Percentiles rank a stretch among this genome's conserved stretches.
These are phyloP conservation scores for Dufourea novaeangliae DNA, from an alignment of 1,140 invertebrate species.

Conservation along the genomic window DNA sequence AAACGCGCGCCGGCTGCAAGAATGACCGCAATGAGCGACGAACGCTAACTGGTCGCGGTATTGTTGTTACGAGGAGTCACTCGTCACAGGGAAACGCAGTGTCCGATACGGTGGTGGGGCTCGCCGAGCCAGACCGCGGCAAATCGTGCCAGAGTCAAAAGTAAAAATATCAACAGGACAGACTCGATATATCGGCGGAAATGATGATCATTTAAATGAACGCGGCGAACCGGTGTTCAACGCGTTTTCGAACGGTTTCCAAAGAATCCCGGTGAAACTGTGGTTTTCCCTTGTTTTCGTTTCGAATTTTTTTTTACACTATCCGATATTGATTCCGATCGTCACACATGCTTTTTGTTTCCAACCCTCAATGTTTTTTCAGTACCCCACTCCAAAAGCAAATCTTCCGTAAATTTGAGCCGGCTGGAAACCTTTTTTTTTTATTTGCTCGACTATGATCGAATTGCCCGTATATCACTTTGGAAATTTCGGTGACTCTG, in stretches of 20 bases:
- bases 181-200: background rate
- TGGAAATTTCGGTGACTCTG: background rate
- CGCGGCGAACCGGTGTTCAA: background rate
- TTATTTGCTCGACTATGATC: background rate
- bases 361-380: background rate
- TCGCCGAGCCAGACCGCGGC: background rate
- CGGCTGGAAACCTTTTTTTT: background rate
- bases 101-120: background rate
- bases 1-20: background rate
- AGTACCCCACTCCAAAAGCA: background rate
- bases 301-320: background rate
- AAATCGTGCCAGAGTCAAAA: background rate
- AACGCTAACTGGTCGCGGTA: background rate
- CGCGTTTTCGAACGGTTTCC: background rate
- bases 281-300: background rate
- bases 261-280: background rate
- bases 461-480: background rate
- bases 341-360: background rate
- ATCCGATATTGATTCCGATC: background rate
- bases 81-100: background rate
- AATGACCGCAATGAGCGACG: background rate
- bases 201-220: conserved; percentile 3
- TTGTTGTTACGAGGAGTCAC: background rate
- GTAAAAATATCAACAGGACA: conserved; percentile 5
- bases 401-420: background rate